These are phyloP conservation scores for Hypotaenidia philippensis DNA, from an alignment of 2,797 vertebrate species.

Conservation along the genomic window DNA sequence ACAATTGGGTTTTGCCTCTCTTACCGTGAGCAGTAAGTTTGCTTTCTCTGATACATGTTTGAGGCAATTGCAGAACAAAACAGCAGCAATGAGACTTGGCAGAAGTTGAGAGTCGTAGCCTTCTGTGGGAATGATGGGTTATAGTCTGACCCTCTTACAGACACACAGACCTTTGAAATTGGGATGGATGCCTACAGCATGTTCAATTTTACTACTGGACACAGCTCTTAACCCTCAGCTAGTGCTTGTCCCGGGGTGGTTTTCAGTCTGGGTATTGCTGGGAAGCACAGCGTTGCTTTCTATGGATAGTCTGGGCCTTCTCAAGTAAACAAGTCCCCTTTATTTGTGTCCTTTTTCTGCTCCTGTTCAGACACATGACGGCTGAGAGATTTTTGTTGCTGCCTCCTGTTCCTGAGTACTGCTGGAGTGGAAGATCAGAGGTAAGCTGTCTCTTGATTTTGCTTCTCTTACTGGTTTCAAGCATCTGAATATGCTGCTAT, in stretches of 20 bases:
- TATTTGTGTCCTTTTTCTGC: background rate
- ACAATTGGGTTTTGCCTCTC: rapidly evolving
- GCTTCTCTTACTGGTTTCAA: background rate
- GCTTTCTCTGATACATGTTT: background rate
- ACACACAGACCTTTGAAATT: background rate
- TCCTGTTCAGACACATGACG: background rate
- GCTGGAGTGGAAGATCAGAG: background rate
- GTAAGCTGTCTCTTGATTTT: background rate
- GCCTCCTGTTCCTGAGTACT: background rate
- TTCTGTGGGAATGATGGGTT: background rate
- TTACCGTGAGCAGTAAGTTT: background rate
- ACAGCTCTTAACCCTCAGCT: background rate
- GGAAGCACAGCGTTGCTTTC: background rate
- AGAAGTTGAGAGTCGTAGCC: background rate
- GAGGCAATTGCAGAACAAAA: background rate
- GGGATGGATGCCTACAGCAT: background rate
- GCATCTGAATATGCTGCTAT: background rate
- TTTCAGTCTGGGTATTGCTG: background rate
- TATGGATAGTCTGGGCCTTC: background rate
- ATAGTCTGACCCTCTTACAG: rapidly evolving
- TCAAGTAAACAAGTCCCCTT: background rate
- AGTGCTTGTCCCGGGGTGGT: background rate
- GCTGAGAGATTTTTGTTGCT: background rate
- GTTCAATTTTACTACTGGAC: background rate
- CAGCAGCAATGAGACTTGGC: background rate